phyloP scores from a whole-genome alignment of 2,888 invertebrate genomes.

The Lumbricus terrestris region DNA sequence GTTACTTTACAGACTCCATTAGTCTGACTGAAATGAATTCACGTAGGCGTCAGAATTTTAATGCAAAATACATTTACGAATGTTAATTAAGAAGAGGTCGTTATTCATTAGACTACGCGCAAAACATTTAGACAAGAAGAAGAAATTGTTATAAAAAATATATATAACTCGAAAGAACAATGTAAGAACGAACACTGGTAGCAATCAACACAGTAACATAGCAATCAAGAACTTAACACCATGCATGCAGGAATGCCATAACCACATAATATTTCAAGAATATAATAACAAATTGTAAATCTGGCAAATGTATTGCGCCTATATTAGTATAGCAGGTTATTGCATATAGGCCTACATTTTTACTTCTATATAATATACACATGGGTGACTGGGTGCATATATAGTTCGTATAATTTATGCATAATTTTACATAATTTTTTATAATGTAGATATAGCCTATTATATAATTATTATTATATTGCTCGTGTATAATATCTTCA shows the following conservation, averaged over 20 bases:
- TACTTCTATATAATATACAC: too few species aligned
- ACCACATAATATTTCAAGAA: background rate
- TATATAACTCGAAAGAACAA: background rate
- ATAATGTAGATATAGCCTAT: too few species aligned
- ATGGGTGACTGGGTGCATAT: too few species aligned
- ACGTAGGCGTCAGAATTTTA: background rate
- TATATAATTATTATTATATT: background rate
- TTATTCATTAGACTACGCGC: background rate
- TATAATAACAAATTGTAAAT: background rate
- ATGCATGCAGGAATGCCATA: background rate
- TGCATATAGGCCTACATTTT: background rate
- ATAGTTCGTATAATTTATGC: too few species aligned
- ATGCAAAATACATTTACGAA: background rate
- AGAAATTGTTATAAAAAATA: background rate
- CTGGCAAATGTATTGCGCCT: background rate
- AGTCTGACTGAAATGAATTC: background rate
- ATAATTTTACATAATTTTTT: too few species aligned
- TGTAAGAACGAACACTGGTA: background rate
- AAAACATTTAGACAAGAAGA: background rate
- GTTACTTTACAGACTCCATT: conserved; percentile 3
- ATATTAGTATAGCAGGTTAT: background rate
- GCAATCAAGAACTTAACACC: background rate
- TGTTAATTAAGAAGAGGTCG: background rate
- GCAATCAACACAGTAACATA: background rate
- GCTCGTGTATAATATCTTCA: background rate